These are phyloP conservation scores for Heterochromis multidens DNA, from an alignment of 2,113 vertebrate genomes.

Conservation along the genomic window DNA sequence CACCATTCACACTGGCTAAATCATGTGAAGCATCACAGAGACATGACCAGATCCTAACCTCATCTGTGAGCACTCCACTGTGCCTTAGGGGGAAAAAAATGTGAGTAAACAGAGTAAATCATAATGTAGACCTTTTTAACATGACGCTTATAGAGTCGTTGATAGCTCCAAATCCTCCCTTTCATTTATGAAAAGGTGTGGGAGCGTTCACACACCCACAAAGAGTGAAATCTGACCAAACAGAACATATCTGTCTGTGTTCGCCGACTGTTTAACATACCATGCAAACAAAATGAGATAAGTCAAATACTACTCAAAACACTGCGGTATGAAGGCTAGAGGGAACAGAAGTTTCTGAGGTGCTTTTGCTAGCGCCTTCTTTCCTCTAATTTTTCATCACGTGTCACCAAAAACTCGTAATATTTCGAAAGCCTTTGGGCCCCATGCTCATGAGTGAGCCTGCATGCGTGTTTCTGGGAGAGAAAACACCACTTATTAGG, in stretches of 20 bases:
- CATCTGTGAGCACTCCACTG: conserved; percentile 17
- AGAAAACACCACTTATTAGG: conserved; percentile 63
- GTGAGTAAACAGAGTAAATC: conserved; percentile 59
- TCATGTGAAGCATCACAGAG: conserved; percentile 70
- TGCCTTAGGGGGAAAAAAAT: conserved; percentile 53
- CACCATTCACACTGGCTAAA: conserved; percentile 59
- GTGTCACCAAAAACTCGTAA: conserved; percentile 14
- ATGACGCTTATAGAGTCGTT: conserved; percentile 28
- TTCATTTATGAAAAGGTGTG: neutral
- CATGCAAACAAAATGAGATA: conserved; percentile 47
- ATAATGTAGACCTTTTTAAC: conserved; percentile 44
- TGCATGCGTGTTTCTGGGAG: conserved; percentile 10
- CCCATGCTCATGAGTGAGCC: neutral
- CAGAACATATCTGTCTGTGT: conserved; percentile 40
- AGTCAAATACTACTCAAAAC: conserved; percentile 13
- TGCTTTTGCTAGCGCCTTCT: neutral
- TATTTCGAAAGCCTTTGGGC: conserved; percentile 25
- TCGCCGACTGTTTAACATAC: conserved; percentile 42
- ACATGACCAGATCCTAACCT: conserved; percentile 61
- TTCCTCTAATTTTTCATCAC: conserved; percentile 17
- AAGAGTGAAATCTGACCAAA: conserved; percentile 26
- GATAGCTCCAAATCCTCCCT: conserved; percentile 28
- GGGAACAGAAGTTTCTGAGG: neutral
- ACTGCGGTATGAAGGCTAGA: conserved; percentile 18
- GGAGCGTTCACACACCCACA: neutral